These are phyloP conservation scores for Zophobas atratus DNA, from an alignment of 1,140 invertebrate genomes.

Conservation along the genomic window DNA sequence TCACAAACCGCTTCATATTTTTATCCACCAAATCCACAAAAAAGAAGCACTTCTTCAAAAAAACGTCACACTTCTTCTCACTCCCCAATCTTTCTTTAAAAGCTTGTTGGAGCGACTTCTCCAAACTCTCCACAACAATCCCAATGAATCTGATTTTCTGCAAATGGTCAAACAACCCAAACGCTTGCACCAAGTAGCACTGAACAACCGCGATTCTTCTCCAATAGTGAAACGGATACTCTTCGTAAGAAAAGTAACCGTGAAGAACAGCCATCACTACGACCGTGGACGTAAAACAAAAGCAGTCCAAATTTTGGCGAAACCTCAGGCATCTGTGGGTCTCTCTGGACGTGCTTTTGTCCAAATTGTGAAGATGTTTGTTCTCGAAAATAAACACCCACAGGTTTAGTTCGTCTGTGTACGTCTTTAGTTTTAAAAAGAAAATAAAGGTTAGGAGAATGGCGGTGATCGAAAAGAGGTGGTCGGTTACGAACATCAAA, in stretches of 20 bases:
- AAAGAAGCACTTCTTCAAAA: neutral
- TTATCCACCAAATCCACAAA: constrained; percentile 4
- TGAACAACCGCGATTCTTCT: neutral
- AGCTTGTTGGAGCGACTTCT: neutral
- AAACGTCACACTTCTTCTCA: constrained; percentile 5
- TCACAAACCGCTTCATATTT: neutral
- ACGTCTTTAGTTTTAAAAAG: neutral
- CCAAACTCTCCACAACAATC: neutral
- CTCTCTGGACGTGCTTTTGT: neutral
- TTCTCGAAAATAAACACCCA: constrained; percentile 24
- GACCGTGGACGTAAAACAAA: neutral
- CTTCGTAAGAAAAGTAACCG: neutral
- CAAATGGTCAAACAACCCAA: neutral
- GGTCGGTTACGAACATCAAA: neutral
- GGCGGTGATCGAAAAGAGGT: neutral
- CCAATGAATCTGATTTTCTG: constrained; percentile 11
- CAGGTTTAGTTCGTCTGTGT: neutral
- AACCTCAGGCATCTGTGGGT: neutral
- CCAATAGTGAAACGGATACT: neutral
- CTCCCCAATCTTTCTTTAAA: neutral
- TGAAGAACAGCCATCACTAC: neutral
- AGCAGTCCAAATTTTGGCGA: too few species aligned
- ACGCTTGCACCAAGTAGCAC: neutral
- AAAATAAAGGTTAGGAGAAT: neutral
- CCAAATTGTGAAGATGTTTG: neutral